Evolutionary conservation across 2,888 invertebrate species (phyloP).

Genomic region (Oscheius sp.): DNA sequence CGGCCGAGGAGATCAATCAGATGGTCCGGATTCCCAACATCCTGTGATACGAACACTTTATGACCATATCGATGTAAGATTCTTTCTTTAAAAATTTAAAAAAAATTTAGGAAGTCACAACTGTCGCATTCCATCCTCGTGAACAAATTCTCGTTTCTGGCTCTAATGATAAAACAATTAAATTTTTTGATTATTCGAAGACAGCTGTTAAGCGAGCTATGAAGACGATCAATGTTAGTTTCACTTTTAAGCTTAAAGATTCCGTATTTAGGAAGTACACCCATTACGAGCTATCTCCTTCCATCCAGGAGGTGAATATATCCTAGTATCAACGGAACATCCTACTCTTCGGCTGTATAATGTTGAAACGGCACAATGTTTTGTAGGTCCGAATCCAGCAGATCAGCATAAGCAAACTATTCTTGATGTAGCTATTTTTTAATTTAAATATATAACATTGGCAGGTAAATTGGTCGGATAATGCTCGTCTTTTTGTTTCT

Average conservation of each 20-base stretch:
- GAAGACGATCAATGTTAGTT: constrained; percentile 79
- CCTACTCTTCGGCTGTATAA: constrained; percentile 87
- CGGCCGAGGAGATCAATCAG: constrained; percentile 70
- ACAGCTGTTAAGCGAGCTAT: constrained; percentile 97
- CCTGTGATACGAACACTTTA: constrained; percentile 96
- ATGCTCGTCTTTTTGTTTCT: constrained; percentile 82
- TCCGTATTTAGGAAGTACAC: constrained; percentile 81
- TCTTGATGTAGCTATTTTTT: constrained; percentile 69
- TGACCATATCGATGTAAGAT: constrained; percentile 84
- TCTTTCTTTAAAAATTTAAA: neutral
- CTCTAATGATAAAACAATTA: constrained; percentile 89
- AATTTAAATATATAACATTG: neutral
- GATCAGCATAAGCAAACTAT: constrained; percentile 74
- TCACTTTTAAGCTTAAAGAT: neutral
- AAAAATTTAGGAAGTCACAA: constrained; percentile 83
- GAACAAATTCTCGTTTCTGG: constrained; percentile 94
- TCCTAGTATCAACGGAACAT: constrained; percentile 91
- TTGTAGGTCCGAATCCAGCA: constrained; percentile 84
- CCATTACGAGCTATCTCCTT: constrained; percentile 88
- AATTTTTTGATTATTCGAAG: constrained; percentile 96
- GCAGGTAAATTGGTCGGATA: constrained; percentile 77
- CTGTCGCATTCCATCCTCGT: constrained; percentile 93
- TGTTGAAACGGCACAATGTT: constrained; percentile 92
- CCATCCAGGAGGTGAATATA: constrained; percentile 92
- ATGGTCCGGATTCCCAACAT: constrained; percentile 77